Evolutionary conservation across 1,140 invertebrate genomes (phyloP), one percentile per base, ranked within the genome.

Genomic region (Papilio xuthus): DNA sequence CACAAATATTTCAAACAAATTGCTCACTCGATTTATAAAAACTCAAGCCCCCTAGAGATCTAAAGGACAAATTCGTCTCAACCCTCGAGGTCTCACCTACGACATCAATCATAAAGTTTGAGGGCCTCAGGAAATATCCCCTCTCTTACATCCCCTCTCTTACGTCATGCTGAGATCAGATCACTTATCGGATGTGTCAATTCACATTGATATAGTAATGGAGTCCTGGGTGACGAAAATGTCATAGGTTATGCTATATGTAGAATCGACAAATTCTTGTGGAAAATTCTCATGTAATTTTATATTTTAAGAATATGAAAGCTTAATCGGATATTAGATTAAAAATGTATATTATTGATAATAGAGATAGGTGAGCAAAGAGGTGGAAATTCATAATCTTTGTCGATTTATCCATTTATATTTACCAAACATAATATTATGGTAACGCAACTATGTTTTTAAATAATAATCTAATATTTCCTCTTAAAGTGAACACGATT

Each of bases 51-150:
- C 42, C 71, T 42, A 42, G 37, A 28, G 13, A 15, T 28, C 60
- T 67, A 47, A 73, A 73, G 71, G 71, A 73, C 71, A 47, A 73
- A 73, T 47, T 44, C 71, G 6, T 47, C 42, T 10, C 71, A 15
- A 13, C 71, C 67, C 28, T 18, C 67, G 32, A 20, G 56, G 12
- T 12, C 32, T 72, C 70, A 72, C 70, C 71, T 73, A 20, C 12
- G 71, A 73, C 71, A 73, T 73, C 71, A 73, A 73, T 73, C 71
- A 73, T 73, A 73, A 73, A 73, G 37, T 73, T 73, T 47, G 71
- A 73, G 41, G 8, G 41, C 13, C 71, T 20, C n/a, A 42, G 70
- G 71, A 47, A 15, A 69, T 18, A 18, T 37, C 41, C 37, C 71
- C 20, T 47, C 41, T 13, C 26, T 7, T 13, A 47, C 50, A 47